Conservation (phyloP, 2,113 vertebrate genomes). For the Nothobranchius kuhntae region DNA sequence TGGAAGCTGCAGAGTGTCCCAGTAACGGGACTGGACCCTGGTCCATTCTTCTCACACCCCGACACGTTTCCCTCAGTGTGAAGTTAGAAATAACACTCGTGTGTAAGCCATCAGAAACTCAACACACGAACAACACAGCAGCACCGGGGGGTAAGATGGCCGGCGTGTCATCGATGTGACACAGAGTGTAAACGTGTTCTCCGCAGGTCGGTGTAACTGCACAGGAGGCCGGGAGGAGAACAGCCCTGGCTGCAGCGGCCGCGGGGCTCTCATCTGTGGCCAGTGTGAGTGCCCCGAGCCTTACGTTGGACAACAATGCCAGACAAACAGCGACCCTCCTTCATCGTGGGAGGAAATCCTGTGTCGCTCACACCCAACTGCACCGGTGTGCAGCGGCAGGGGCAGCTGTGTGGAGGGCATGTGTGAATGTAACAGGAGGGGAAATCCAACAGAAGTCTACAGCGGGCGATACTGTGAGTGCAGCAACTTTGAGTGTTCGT, state of each 20-base stretch:
- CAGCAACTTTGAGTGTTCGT: conserved; percentile 55
- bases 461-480: conserved; percentile 51
- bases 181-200: not conserved
- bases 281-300: conserved; percentile 22
- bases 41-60: conserved; percentile 47
- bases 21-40: conserved; percentile 40
- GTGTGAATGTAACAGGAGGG: conserved; percentile 28
- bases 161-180: not conserved
- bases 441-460: conserved; percentile 21
- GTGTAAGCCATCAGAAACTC: conserved; percentile 35
- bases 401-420: conserved; percentile 36
- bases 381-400: conserved; percentile 38
- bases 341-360: not conserved
- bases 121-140: too few relatives aligned
- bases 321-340: not conserved
- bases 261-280: conserved; percentile 40
- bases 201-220: conserved; percentile 55
- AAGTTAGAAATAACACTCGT: conserved; percentile 41
- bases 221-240: conserved; percentile 23
- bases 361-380: conserved; percentile 12
- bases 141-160: not conserved
- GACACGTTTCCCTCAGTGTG: conserved; percentile 31
- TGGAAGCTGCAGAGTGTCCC: conserved; percentile 37
- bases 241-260: conserved; percentile 38
- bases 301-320: conserved; percentile 38